Percentiles rank a stretch among this genome's conserved stretches.
Conservation (phyloP, 2,888 invertebrate genomes). For the Dryobota labecula region DNA sequence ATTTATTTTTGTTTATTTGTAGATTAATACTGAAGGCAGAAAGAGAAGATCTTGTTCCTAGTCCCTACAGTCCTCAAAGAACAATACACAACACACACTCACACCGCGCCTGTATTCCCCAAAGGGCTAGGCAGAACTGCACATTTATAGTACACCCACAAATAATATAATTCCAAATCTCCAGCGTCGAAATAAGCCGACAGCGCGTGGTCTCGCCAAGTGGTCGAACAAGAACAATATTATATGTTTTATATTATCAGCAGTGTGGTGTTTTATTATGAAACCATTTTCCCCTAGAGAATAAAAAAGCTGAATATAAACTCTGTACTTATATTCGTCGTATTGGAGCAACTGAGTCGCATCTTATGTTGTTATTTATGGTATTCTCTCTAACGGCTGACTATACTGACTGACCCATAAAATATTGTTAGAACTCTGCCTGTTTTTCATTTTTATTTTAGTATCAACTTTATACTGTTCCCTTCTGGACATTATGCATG, state of each 20-base stretch:
- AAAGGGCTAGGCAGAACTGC: neutral
- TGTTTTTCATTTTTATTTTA: no score
- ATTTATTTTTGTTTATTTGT: constrained; percentile 12
- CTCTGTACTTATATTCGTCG: neutral
- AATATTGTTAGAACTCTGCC: no score
- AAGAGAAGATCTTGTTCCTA: constrained; percentile 7
- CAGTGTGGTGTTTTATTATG: constrained; percentile 5
- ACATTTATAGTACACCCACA: neutral
- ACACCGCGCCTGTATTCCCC: no score
- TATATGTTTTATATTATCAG: neutral
- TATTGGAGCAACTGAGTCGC: neutral
- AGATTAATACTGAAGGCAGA: constrained; percentile 11
- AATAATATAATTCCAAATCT: constrained; percentile 1
- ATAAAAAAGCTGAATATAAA: constrained; percentile 1
- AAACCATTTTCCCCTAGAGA: neutral
- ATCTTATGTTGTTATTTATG: neutral
- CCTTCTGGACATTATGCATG: no score
- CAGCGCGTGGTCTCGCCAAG: neutral
- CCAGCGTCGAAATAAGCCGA: neutral
- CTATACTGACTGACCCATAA: no score
- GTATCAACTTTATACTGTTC: no score
- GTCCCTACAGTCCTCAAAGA: neutral
- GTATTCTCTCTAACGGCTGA: no score
- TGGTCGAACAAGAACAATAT: neutral
- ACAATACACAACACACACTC: neutral